Percentiles rank a stretch among this genome's conserved stretches.
Evolutionary conservation across 2,888 invertebrate species (phyloP).

Genomic region (Dolomedes plantarius): DNA sequence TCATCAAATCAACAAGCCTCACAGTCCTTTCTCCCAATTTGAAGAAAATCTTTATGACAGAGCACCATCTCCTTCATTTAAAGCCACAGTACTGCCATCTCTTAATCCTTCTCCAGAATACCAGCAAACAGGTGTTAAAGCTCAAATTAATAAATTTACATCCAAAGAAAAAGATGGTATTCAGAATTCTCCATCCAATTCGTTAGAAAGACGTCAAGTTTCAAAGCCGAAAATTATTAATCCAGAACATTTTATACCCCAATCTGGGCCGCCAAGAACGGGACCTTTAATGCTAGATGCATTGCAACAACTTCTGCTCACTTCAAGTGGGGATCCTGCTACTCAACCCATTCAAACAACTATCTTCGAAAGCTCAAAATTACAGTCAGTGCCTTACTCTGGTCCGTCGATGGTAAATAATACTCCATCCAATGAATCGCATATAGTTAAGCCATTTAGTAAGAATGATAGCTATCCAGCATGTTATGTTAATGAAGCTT

Average conservation of each 20-base stretch:
- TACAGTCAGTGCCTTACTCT: conserved; percentile 47
- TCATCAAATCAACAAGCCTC: conserved; percentile 23
- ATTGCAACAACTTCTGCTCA: conserved; percentile 50
- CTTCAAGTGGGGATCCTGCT: conserved; percentile 18
- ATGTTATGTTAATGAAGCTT: conserved; percentile 48
- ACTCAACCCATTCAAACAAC: conserved; percentile 52
- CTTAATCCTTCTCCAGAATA: conserved; percentile 67
- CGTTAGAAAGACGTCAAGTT: conserved; percentile 51
- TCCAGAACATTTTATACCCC: conserved; percentile 28
- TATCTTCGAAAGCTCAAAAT: conserved; percentile 41
- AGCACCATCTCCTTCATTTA: conserved; percentile 57
- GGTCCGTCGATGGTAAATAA: conserved; percentile 17
- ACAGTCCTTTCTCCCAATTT: conserved; percentile 38
- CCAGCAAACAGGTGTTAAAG: conserved; percentile 68
- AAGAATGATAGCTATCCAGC: conserved; percentile 25
- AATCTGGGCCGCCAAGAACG: conserved; percentile 14
- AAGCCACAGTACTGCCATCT: conserved; percentile 46
- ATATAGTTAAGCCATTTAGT: conserved; percentile 10
- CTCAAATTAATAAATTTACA: conserved; percentile 70
- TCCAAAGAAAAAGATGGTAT: conserved; percentile 65
- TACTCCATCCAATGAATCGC: not conserved
- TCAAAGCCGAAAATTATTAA: conserved; percentile 25
- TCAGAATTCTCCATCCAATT: conserved; percentile 53
- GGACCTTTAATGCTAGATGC: conserved; percentile 58
- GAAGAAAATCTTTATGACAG: conserved; percentile 52